These are phyloP conservation scores for Vireo griseus DNA, from an alignment of 2,797 vertebrate genomes.

Conservation along the genomic window DNA sequence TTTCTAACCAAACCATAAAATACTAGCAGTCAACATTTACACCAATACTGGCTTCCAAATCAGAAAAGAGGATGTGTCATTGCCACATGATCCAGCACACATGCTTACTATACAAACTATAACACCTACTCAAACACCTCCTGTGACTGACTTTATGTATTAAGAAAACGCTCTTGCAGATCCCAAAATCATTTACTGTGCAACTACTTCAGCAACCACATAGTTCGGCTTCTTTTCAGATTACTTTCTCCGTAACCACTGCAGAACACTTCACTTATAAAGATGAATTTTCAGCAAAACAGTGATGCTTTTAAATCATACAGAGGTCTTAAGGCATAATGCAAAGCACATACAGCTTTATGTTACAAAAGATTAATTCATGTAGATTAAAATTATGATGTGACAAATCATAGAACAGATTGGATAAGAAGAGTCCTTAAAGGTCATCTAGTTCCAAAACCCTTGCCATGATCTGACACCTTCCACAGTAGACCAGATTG, in stretches of 20 bases:
- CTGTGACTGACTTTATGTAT: background rate
- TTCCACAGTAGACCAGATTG: background rate
- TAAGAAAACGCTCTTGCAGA: background rate
- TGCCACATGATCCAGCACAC: background rate
- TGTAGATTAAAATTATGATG: background rate
- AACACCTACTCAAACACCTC: constrained; percentile 15
- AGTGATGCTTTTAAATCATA: background rate
- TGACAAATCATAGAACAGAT: background rate
- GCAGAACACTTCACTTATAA: background rate
- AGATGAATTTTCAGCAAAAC: background rate
- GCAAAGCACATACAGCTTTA: background rate
- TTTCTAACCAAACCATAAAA: background rate
- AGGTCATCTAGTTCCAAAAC: background rate
- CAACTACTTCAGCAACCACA: background rate
- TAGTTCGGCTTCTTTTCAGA: background rate
- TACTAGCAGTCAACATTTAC: background rate
- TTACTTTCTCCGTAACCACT: background rate
- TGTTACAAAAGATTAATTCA: background rate
- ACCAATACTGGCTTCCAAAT: background rate
- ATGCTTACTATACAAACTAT: background rate
- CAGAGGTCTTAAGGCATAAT: background rate
- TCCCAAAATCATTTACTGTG: background rate
- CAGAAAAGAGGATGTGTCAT: constrained; percentile 21
- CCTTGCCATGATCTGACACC: background rate
- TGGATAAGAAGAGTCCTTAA: background rate